Evolutionary conservation across 2,888 invertebrate species (phyloP).

Genomic region (Alcis repandata): DNA sequence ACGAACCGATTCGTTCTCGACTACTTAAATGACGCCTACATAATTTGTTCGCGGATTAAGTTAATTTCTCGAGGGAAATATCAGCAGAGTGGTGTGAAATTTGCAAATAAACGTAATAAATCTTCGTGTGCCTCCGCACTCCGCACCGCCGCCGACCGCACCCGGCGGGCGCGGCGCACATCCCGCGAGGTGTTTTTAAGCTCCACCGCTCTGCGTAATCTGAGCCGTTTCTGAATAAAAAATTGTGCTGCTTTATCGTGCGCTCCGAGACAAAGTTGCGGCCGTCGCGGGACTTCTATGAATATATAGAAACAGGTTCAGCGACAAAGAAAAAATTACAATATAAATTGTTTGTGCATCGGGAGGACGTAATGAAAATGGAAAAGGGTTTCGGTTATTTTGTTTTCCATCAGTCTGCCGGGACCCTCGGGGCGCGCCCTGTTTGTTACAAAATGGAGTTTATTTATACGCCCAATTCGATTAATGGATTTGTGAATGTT

Average conservation of each 20-base stretch:
- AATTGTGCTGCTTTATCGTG: constrained; percentile 22
- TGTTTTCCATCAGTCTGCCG: constrained; percentile 19
- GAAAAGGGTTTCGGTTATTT: constrained; percentile 28
- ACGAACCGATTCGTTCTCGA: constrained; percentile 35
- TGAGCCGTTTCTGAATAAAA: constrained; percentile 46
- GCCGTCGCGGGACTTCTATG: constrained; percentile 5
- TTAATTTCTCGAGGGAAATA: constrained; percentile 58
- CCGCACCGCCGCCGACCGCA: too few species aligned
- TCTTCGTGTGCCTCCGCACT: constrained; percentile 42
- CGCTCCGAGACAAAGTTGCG: constrained; percentile 10
- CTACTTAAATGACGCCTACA: constrained; percentile 34
- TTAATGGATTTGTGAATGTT: constrained; percentile 27
- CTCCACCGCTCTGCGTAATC: constrained; percentile 44
- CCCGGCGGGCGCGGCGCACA: constrained; percentile 16
- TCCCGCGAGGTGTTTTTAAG: constrained; percentile 33
- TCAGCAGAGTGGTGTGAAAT: constrained; percentile 39
- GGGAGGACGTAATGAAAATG: constrained; percentile 26
- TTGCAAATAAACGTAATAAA: constrained; percentile 51
- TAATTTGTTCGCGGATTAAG: constrained; percentile 40
- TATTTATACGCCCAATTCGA: constrained; percentile 25
- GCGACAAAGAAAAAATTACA: constrained; percentile 21
- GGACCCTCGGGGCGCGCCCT: constrained; percentile 8
- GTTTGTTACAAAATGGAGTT: constrained; percentile 18
- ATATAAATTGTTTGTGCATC: constrained; percentile 28
- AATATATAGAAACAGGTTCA: not conserved